Evolutionary conservation across 2,888 invertebrate species (phyloP), one percentile per base, ranked within the genome.

Genomic region (Quadroppia sp.): DNA sequence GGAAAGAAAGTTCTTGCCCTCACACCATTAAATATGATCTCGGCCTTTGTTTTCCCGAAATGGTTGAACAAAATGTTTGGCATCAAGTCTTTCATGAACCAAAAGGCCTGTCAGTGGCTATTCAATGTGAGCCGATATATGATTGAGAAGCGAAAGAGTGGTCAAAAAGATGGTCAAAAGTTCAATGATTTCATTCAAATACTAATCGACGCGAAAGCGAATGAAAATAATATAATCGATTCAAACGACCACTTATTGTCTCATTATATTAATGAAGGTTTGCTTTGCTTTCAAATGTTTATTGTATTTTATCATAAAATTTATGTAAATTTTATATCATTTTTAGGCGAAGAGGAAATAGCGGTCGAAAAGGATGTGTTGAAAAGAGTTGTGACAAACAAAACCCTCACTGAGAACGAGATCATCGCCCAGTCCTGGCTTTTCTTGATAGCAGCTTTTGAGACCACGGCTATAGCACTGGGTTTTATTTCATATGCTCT

Each of bases 371-470:
- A 48, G 3, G 3, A n/a, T 9, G 3, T 48, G 3, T 2, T 36
- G 28, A 69, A 71, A 23, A 71, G 1, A 50, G 15, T 11, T 11
- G 13, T 25, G 23, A 13, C 0, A 15, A 71, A 71, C 23, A 71
- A 71, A 50, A 30, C 28, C 1, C 48, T 71, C 3, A 71, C 71
- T 15, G 71, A 71, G 25, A 61, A 67, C 6, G 75, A 75, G 45
- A 75, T 75, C 17, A 50, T 71, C 9, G 74, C 48, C 45, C 75
- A 75, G 71, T 36, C 36, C 7, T 25, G 74, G 23, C 17, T 71
- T 9, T 75, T 75, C 53, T 23, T 75, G 28, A 28, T 75, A 23
- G 74, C 75, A 20, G 75, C 64, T 15, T 71, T 71, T 36, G 75
- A 75, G 42, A 74, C 75, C 4, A 75, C 74, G 6, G 50, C 74